Percentiles rank a stretch among this genome's conserved stretches.
Conservation (phyloP, 2,113 vertebrate genomes). For the Chlorodrepanis virens region DNA sequence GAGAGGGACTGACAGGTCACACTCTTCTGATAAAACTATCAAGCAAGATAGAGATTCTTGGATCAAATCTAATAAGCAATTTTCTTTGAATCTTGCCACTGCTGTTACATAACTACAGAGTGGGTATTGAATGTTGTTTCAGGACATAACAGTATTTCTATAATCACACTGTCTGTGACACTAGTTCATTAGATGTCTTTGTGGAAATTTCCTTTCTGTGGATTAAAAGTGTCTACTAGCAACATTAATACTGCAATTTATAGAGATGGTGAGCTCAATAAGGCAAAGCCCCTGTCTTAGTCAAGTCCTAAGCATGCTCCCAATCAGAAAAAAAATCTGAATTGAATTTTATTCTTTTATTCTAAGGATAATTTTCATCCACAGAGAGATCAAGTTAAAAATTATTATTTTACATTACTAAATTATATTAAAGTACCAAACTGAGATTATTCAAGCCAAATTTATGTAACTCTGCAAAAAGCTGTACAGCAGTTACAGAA, state of each 20-base stretch:
- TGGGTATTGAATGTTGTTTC: neutral
- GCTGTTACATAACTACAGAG: neutral
- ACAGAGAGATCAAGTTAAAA: neutral
- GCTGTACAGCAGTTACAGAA: neutral
- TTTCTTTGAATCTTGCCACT: neutral
- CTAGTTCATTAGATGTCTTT: neutral
- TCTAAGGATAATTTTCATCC: neutral
- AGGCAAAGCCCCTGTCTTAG: neutral
- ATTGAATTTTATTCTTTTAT: neutral
- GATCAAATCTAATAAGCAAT: neutral
- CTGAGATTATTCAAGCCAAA: neutral
- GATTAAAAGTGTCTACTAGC: neutral
- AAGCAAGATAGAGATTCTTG: neutral
- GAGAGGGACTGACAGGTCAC: neutral
- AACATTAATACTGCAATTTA: neutral
- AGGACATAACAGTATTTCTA: neutral
- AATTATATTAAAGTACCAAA: neutral
- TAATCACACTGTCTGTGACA: neutral
- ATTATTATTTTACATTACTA: neutral
- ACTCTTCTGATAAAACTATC: neutral
- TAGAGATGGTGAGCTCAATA: neutral
- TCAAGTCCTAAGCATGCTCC: neutral
- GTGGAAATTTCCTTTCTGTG: neutral
- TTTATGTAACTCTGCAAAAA: neutral
- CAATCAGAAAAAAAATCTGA: neutral